Base-by-base conservation (phyloP, 2,113 vertebrate genomes). In the Oxygymnocypris stewartii region DNA sequence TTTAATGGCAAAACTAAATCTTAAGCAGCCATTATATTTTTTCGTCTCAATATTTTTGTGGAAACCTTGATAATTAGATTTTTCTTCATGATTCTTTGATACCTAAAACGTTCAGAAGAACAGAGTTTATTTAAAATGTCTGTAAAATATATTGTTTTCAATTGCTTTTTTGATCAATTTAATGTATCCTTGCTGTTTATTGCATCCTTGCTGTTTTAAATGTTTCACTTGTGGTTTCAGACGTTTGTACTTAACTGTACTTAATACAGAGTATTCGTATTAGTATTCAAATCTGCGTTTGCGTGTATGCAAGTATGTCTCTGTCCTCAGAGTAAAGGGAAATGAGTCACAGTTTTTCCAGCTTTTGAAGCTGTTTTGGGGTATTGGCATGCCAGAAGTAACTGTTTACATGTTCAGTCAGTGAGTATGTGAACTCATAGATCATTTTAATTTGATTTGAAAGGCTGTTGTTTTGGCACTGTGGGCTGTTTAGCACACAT, bases 381-480 rank as follows among this genome's bases (percentile, higher is more conserved):
- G 54, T 42, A 80, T 47, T 65, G 79, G n/a, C 2, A 0, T 42
- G 37, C 23, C 54, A 54, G 77, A 65, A 65, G 75, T 47, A 20
- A 7, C 57, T 37, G 54, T 82, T 82, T 69, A 28, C 59, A 54
- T 31, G 54, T 54, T 75, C 18, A 73, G 16, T 80, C 51, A 47
- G 74, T 59, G n/a, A 31, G 42, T 71, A 47, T 51, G 37, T 80
- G 71, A 75, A 54, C 80, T 25, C 69, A 35, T 84, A 47, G 47
- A 75, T 59, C 12, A 71, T 25, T 54, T 78, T 86, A 54, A 73
- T 86, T 77, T 86, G 74, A 83, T 78, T n/a, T 78, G 49, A 82
- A 59, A 69, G 35, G 37, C 71, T 57, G 84, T 67, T 83, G 79
- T 31, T 49, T 49, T 79, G 85, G 49, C 85, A 73, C 67, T 28